Evolutionary conservation across 2,888 invertebrate species (phyloP), one percentile per base, ranked within the genome.

Genomic region (Eupithecia insigniata): DNA sequence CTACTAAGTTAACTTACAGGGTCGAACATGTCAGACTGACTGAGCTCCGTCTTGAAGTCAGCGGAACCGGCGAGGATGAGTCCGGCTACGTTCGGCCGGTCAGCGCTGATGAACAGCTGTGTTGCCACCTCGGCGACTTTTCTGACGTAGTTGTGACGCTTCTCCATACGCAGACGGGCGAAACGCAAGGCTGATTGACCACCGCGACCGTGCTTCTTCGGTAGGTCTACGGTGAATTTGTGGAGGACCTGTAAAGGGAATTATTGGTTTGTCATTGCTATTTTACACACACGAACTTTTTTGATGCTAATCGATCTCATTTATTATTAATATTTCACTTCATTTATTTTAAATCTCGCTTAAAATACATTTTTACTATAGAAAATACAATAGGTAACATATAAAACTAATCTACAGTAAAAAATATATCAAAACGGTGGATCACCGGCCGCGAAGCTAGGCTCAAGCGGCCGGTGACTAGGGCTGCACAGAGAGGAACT

Each of bases 11-110:
- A 72, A 95, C 97, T 96, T 90, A 99, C 99, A 88, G 98, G 99
- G 95, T 99, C 99, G 93, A 99, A 99, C 99, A 99, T 99, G 90
- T 99, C 99, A 0, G 99, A 99, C 95, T 99, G 99, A 89, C 99
- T 99, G 84, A 99, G 96, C 92, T 99, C 99, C 80, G 99, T 99
- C 96, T 99, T 99, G 94, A 99, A 99, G 93, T 99, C 99, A 22
- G 99, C 99, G 82, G 99, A 99, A 95, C 99, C 99, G 80, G 99
- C 99, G 80, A 99, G 95, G 84, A 99, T 99, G 62, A 99, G 95
- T 0, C 99, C 99, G 70, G 99, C 98, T 77, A 99, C 98, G 90
- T 99, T 99, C 12, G 99, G 98, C 86, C 99, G 97, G 93, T 99
- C 99, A 79, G 99, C 99, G 80, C 98, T 97, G 87, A 99, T 99